phyloP scores from a whole-genome alignment of 2,113 vertebrate genomes.

The Ginglymostoma cirratum region DNA sequence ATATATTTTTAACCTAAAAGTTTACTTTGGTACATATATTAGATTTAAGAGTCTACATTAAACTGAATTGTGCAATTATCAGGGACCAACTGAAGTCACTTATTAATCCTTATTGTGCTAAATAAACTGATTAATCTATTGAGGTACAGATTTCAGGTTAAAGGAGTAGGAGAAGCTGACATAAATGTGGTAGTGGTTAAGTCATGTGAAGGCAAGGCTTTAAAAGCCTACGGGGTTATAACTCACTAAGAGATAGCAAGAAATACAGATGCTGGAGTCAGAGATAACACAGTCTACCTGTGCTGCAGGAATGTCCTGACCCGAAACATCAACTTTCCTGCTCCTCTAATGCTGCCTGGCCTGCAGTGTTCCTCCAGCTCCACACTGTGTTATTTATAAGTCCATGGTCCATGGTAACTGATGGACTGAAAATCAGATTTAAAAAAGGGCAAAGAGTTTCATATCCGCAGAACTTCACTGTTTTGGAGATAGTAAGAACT shows the following conservation, averaged over 20 bases:
- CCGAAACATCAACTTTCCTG: too few relatives aligned
- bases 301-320: too few relatives aligned
- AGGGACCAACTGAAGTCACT: neutral
- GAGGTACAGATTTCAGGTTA: neutral
- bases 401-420: neutral
- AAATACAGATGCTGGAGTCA: too few relatives aligned
- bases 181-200: neutral
- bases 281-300: too few relatives aligned
- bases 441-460: neutral
- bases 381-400: neutral
- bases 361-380: too few relatives aligned
- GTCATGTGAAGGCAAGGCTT: neutral
- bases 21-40: neutral
- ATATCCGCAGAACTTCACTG: neutral
- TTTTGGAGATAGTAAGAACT: neutral
- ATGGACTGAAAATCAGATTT: neutral
- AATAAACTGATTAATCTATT: conserved; percentile 13
- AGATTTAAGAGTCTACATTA: neutral
- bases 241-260: too few relatives aligned
- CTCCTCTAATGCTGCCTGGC: too few relatives aligned
- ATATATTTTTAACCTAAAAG: neutral
- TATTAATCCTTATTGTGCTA: neutral
- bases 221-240: neutral
- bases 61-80: neutral
- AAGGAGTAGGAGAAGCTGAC: neutral